Base-by-base conservation (phyloP, 2,797 vertebrate genomes). In the Pelochelys cantorii region DNA sequence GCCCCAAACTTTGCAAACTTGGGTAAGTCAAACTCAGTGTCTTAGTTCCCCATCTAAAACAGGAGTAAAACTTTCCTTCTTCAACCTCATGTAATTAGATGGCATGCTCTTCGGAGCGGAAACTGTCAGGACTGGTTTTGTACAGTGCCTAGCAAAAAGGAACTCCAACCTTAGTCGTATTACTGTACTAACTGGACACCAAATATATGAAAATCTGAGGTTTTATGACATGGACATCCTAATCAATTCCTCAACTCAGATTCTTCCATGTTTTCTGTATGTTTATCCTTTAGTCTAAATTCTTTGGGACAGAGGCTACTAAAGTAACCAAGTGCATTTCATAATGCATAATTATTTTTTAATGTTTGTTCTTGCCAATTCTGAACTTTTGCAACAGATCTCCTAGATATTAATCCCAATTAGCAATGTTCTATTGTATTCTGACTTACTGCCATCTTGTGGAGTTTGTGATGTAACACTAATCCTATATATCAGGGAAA, bases 401-500 rank as follows among this genome's bases (percentile, higher is more conserved):
- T 90, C 85, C 65, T 71, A 79, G 59, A 52, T 29, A 87, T 90
- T 59, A 85, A 68, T 68, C 15, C 65, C 90, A 29, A 87, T 93
- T 89, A 90, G 93, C 86, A 83, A 68, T 57, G 37, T 81, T 79
- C 27, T 78, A 42, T 23, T 52, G 55, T 4, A 52, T 11, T 91
- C 81, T 90, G 89, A 93, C 57, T 83, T 89, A 90, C 84, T 91
- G 74, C 37, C 48, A 48, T 77, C 74, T 77, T 52, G 85, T 1
- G 0, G 29, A 80, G 74, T n/a, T 93, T 89, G 7, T 93, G 52
- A 94, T 88, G 56, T 91, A 95, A 85, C 55, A 18, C 18, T 86
- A 18, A 75, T 92, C 82, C 92, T 84, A 91, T 90, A 96, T 52
- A 77, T 92, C 92, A 96, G 15, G 83, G 1, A 93, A 84, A 18